Evolutionary conservation across 2,888 invertebrate species (phyloP).

Genomic region (Darwinula stevensoni): DNA sequence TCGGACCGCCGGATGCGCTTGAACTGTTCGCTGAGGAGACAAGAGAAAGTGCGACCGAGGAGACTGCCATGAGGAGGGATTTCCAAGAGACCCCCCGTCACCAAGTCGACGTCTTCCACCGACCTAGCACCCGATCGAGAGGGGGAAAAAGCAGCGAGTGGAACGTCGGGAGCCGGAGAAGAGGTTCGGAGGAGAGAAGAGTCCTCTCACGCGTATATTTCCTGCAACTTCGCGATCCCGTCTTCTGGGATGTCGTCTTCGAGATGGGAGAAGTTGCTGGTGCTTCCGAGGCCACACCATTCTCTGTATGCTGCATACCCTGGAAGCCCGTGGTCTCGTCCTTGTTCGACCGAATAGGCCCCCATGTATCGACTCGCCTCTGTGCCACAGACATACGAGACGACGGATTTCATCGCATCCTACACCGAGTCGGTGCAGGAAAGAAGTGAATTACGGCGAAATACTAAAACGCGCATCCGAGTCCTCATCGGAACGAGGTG

Average conservation of each 20-base stretch:
- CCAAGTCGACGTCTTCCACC: constrained; percentile 1
- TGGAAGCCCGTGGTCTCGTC: not conserved
- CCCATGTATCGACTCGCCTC: not conserved
- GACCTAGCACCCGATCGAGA: not conserved
- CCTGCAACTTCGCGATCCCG: not conserved
- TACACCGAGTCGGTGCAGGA: no score
- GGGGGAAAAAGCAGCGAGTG: constrained; percentile 1
- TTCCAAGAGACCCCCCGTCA: not conserved
- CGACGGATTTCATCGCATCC: no score
- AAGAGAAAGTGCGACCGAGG: not conserved
- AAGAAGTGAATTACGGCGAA: no score
- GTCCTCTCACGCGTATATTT: not conserved
- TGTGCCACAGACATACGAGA: no score
- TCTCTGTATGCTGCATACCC: not conserved
- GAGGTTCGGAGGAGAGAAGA: no score
- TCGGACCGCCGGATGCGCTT: not conserved
- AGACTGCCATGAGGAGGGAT: not conserved
- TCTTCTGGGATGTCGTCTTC: not conserved
- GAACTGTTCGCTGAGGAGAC: not conserved
- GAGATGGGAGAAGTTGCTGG: not conserved
- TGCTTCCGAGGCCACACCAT: not conserved
- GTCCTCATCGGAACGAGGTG: no score
- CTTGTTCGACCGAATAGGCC: not conserved
- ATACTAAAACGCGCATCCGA: no score
- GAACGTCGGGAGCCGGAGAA: no score